Conservation (phyloP, 2,888 invertebrate genomes). For the Amphipoea oculea region DNA sequence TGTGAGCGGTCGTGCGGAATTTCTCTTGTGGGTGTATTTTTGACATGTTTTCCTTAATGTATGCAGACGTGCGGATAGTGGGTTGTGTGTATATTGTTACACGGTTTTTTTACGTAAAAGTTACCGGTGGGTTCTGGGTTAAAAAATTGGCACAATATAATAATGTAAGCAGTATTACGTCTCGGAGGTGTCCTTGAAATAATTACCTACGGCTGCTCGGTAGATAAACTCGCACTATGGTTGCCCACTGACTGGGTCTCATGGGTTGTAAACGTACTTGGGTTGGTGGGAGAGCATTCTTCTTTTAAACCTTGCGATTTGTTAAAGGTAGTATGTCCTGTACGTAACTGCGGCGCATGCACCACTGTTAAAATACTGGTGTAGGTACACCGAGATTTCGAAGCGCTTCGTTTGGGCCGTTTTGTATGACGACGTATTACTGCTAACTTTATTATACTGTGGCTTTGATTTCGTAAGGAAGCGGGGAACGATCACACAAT, state of each 20-base stretch:
- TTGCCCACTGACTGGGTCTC: neutral
- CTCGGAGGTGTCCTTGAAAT: neutral
- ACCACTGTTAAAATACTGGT: too few species aligned
- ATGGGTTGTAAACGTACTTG: too few species aligned
- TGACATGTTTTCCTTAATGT: neutral
- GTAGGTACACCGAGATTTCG: too few species aligned
- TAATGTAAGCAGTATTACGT: neutral
- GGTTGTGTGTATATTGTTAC: neutral
- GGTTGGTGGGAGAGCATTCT: too few species aligned
- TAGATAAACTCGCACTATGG: neutral
- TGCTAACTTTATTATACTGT: too few species aligned
- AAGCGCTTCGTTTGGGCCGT: too few species aligned
- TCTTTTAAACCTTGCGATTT: too few species aligned
- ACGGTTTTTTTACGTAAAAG: neutral
- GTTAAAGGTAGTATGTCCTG: too few species aligned
- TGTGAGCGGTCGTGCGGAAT: neutral
- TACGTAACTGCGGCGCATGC: too few species aligned
- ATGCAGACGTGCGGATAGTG: neutral
- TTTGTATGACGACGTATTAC: too few species aligned
- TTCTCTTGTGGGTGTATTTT: conserved; percentile 6
- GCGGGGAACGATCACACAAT: neutral
- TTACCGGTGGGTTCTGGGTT: conserved; percentile 15
- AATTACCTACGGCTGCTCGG: neutral
- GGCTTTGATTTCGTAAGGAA: neutral
- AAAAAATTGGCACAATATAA: neutral